phyloP scores from a whole-genome alignment of 2,888 invertebrate genomes.

The Cephus pulcher region DNA sequence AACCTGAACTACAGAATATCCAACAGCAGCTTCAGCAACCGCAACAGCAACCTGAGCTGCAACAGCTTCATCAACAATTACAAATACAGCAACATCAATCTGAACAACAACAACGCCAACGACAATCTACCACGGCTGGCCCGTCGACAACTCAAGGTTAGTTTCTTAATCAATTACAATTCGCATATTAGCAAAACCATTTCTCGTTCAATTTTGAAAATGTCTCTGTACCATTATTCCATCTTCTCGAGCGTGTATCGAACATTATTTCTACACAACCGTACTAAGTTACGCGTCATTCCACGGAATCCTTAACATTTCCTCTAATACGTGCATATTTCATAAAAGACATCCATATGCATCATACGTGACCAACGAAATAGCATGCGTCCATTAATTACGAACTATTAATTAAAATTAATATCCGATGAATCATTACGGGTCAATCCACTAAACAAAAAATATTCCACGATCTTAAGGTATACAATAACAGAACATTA shows the following conservation, averaged over 20 bases:
- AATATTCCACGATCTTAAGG: neutral
- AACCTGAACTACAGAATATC: neutral
- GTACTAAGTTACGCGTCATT: neutral
- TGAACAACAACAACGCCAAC: slow-evolving; percentile 5
- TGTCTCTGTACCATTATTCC: no score
- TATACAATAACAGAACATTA: neutral
- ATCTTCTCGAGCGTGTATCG: no score
- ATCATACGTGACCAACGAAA: neutral
- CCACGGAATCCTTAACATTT: neutral
- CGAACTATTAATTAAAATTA: neutral
- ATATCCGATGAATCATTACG: neutral
- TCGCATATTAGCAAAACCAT: neutral
- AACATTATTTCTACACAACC: neutral
- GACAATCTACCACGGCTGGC: slow-evolving; percentile 9
- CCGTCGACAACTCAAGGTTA: slow-evolving; percentile 2
- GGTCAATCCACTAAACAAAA: neutral
- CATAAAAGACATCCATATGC: neutral
- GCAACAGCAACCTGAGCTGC: slow-evolving; percentile 9
- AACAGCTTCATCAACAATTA: slow-evolving; percentile 1
- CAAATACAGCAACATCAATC: neutral
- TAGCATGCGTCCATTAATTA: neutral
- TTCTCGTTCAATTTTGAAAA: no score
- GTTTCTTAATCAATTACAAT: neutral
- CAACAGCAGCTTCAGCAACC: neutral
- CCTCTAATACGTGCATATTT: neutral